Conservation (phyloP, 2,113 vertebrate species). For the Penelope pileata region DNA sequence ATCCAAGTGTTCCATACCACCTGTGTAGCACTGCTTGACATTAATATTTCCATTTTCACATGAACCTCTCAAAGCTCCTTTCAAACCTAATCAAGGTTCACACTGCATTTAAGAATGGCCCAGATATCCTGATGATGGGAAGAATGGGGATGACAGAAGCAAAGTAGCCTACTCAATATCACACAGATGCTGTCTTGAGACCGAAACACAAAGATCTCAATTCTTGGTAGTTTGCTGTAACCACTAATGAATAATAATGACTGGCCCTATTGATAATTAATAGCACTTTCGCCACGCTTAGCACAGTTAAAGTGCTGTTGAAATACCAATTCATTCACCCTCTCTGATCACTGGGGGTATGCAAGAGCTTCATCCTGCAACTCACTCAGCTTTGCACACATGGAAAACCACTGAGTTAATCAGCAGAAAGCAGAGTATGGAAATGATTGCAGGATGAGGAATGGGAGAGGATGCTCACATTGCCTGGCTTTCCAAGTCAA, state of each 20-base stretch:
- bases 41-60: background rate
- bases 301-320: background rate
- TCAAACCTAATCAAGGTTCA: slow-evolving; percentile 28
- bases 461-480: background rate
- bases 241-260: slow-evolving; percentile 34
- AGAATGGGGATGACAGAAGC: background rate
- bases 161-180: background rate
- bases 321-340: background rate
- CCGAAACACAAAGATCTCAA: background rate
- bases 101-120: slow-evolving; percentile 2
- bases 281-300: background rate
- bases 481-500: background rate
- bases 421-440: background rate
- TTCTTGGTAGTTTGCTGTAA: background rate
- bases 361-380: background rate
- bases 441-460: background rate
- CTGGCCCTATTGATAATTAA: slow-evolving; percentile 25
- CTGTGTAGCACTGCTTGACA: background rate
- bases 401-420: background rate
- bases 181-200: background rate
- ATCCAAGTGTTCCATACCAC: background rate
- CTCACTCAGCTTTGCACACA: background rate
- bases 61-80: background rate
- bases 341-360: background rate
- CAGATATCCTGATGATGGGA: background rate